Percentiles rank a stretch among this genome's conserved stretches.
These are phyloP conservation scores for Smittia aterrima DNA, from an alignment of 2,888 invertebrate genomes.

Conservation along the genomic window DNA sequence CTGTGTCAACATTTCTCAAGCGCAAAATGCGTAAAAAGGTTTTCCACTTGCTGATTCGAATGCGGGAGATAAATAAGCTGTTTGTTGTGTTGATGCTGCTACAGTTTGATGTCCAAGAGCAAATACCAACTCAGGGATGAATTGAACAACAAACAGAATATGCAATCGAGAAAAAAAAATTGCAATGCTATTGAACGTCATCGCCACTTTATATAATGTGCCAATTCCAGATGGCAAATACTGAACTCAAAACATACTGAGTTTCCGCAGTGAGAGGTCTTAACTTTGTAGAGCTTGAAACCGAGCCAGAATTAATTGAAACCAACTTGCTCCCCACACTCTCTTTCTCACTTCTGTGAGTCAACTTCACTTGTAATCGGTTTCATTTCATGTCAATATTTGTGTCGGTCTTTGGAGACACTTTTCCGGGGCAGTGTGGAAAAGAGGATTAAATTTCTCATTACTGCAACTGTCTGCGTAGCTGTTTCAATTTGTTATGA, in stretches of 20 bases:
- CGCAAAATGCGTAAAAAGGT: not conserved
- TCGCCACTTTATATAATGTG: not conserved
- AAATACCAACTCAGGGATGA: not conserved
- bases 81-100: not conserved
- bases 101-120: not conserved
- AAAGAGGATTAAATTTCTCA: not conserved
- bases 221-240: not conserved
- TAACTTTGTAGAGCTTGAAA: slow-evolving; percentile 5
- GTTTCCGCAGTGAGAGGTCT: not conserved
- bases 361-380: no score
- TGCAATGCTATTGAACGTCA: not conserved
- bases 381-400: no score
- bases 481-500: not conserved
- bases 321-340: not conserved
- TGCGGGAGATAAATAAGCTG: not conserved
- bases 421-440: not conserved
- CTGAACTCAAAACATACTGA: no score
- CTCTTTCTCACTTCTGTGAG: not conserved
- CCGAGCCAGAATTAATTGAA: slow-evolving; percentile 26
- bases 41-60: not conserved
- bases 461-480: not conserved
- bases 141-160: not conserved
- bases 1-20: not conserved
- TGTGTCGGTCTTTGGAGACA: not conserved
- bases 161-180: not conserved